Evolutionary conservation across 2,888 invertebrate genomes (phyloP).

Genomic region (Agrotis puta): DNA sequence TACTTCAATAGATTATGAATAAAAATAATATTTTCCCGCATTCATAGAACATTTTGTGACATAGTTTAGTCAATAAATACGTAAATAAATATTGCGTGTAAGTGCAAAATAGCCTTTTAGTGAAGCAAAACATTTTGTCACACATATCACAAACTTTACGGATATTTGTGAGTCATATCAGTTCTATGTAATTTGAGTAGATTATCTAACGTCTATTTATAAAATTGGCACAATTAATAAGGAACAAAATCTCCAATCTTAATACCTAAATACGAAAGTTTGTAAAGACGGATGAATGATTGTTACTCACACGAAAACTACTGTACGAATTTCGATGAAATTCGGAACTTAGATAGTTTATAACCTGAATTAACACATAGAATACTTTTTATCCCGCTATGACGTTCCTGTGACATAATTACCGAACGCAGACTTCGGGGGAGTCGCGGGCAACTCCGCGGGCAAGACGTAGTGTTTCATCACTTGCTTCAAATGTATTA

Average conservation of each 20-base stretch:
- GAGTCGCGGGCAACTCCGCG: too few relatives aligned
- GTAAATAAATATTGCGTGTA: conserved; percentile 43
- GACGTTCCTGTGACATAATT: too few relatives aligned
- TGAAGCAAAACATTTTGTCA: conserved; percentile 6
- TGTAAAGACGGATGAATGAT: too few relatives aligned
- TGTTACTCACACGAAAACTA: too few relatives aligned
- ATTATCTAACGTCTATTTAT: neutral
- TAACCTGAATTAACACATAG: too few relatives aligned
- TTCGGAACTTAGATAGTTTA: too few relatives aligned
- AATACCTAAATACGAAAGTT: too few relatives aligned
- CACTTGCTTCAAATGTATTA: neutral
- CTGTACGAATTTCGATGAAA: too few relatives aligned
- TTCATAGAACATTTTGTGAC: conserved; percentile 8
- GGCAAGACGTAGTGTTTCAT: neutral
- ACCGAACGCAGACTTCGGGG: too few relatives aligned
- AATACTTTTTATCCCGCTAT: too few relatives aligned
- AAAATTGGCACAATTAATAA: neutral
- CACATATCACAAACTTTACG: neutral
- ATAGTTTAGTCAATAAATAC: conserved; percentile 14
- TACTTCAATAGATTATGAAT: neutral
- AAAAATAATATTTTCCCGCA: neutral
- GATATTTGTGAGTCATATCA: conserved; percentile 12
- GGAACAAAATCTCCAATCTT: too few relatives aligned
- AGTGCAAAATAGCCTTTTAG: conserved; percentile 45
- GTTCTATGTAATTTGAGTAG: neutral